Percentiles rank a stretch among this genome's conserved stretches.
Evolutionary conservation across 2,797 vertebrate species (phyloP).

Genomic region (Gambusia yucatana): DNA sequence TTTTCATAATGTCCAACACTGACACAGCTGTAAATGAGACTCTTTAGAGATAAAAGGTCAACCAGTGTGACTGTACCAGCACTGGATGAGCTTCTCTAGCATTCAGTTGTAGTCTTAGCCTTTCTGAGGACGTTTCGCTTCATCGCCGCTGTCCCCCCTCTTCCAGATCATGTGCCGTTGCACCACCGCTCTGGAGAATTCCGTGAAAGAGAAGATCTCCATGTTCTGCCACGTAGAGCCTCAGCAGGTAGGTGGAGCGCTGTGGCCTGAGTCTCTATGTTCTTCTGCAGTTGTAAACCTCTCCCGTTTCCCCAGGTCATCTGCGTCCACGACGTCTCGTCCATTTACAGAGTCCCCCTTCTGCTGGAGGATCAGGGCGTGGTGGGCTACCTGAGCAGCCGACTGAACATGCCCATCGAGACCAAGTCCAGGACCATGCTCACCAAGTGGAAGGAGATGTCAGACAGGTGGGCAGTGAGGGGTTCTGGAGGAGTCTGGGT

Average conservation of each 20-base stretch:
- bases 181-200: conserved; percentile 88
- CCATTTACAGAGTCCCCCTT: conserved; percentile 92
- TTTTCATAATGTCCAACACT: neutral
- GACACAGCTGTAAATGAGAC: too few relatives aligned
- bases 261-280: neutral
- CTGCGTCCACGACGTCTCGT: conserved; percentile 93
- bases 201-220: conserved; percentile 96
- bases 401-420: conserved; percentile 91
- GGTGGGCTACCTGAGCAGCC: conserved; percentile 88
- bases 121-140: neutral
- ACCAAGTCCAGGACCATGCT: conserved; percentile 88
- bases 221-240: conserved; percentile 98
- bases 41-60: neutral
- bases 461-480: conserved; percentile 86
- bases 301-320: conserved; percentile 84
- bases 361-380: conserved; percentile 93
- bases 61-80: neutral
- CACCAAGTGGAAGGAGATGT: conserved; percentile 97
- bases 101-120: neutral
- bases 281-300: neutral
- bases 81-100: too few relatives aligned
- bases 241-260: conserved; percentile 83
- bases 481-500: neutral
- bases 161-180: conserved; percentile 93
- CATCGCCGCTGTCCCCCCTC: neutral